Evolutionary conservation across 2,888 invertebrate genomes (phyloP).

Genomic region (Maniola hyperantus): DNA sequence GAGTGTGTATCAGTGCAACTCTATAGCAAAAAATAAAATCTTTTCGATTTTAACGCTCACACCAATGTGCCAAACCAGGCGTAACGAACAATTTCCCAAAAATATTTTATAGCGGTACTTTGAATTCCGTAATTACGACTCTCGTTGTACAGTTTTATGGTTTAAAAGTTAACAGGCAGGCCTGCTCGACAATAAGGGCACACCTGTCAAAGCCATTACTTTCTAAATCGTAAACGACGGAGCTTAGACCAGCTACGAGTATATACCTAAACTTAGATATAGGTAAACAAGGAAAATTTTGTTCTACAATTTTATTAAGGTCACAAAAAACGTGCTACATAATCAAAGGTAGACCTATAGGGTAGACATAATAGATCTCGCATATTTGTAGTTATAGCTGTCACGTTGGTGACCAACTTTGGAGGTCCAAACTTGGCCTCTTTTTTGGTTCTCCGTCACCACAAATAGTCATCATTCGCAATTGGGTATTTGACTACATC

Average conservation of each 20-base stretch:
- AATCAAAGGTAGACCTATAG: too few relatives aligned
- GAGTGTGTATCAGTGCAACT: too few relatives aligned
- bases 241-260: constrained; percentile 12
- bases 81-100: constrained; percentile 12
- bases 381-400: too few relatives aligned
- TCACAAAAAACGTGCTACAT: not conserved
- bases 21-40: too few relatives aligned
- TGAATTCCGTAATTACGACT: constrained; percentile 13
- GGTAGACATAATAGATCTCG: too few relatives aligned
- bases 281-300: constrained; percentile 18
- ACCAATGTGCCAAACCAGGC: not conserved
- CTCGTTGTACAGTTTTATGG: constrained; percentile 19
- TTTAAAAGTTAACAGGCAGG: constrained; percentile 22
- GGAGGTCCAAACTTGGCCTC: too few relatives aligned
- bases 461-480: too few relatives aligned
- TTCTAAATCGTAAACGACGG: constrained; percentile 22
- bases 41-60: not conserved
- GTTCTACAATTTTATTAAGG: constrained; percentile 9
- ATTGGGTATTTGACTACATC: too few relatives aligned
- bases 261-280: too few relatives aligned
- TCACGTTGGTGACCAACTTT: too few relatives aligned
- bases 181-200: constrained; percentile 13
- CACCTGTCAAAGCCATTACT: constrained; percentile 25
- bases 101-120: constrained; percentile 18
- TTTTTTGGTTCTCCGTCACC: too few relatives aligned